Conservation (phyloP, 2,797 vertebrate species). For the Eurystomus glaucurus region DNA sequence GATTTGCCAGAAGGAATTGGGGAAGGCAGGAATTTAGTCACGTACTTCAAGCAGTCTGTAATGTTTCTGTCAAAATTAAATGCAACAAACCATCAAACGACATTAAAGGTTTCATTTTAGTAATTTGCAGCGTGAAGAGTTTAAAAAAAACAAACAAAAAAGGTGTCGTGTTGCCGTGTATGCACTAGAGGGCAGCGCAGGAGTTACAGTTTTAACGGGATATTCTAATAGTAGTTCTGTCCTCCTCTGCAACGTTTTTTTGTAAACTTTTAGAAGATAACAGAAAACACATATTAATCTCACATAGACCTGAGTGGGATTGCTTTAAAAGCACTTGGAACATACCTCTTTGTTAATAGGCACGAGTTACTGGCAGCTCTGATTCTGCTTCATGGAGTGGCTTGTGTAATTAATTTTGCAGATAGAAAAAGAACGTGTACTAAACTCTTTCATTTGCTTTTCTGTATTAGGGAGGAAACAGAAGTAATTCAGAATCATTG, state of each 20-base stretch:
- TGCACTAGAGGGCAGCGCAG: conserved; percentile 85
- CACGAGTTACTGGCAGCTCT: conserved; percentile 47
- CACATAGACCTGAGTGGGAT: conserved; percentile 55
- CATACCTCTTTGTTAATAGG: conserved; percentile 70
- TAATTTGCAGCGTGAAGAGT: background rate
- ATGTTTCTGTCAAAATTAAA: conserved; percentile 40
- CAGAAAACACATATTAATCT: conserved; percentile 67
- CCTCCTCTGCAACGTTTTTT: background rate
- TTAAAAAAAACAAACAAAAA: background rate
- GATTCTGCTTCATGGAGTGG: background rate
- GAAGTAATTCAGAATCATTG: conserved; percentile 55
- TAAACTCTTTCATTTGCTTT: conserved; percentile 52
- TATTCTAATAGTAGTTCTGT: background rate
- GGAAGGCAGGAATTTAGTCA: background rate
- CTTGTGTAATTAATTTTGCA: conserved; percentile 54
- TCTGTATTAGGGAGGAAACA: conserved; percentile 7
- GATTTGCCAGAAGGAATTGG: background rate
- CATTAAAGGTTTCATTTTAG: conserved; percentile 17
- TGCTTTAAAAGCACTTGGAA: conserved; percentile 75
- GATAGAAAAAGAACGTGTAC: conserved; percentile 1
- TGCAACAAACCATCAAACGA: conserved; percentile 50
- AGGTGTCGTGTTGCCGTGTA: background rate
- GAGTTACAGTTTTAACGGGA: conserved; percentile 63
- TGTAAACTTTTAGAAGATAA: conserved; percentile 12
- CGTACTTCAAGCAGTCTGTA: background rate